A percentile compares a stretch with the other conserved stretches of the same genome.
phyloP scores from a whole-genome alignment of 1,140 invertebrate genomes.

The Drosophila kikkawai region DNA sequence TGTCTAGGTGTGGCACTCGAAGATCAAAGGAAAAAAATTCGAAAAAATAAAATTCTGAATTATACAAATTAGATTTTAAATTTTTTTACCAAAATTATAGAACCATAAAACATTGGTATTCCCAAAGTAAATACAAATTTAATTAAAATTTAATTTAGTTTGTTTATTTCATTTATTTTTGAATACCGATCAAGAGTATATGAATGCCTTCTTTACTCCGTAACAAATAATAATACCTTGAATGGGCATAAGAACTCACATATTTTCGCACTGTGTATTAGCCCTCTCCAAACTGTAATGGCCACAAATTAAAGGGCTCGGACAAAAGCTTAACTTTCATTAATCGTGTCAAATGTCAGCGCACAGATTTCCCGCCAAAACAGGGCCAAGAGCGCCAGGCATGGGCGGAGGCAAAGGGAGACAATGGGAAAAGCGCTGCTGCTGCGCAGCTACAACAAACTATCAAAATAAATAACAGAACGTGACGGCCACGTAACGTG shows the following conservation, averaged over 20 bases:
- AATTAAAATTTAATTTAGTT: too few relatives aligned
- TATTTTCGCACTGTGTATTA: not conserved
- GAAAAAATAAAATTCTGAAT: too few relatives aligned
- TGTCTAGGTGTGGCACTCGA: not conserved
- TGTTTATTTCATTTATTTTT: too few relatives aligned
- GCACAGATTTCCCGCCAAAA: constrained; percentile 61
- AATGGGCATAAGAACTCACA: too few relatives aligned
- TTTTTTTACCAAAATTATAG: too few relatives aligned
- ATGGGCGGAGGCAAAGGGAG: not conserved
- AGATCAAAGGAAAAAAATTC: not conserved
- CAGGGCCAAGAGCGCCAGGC: not conserved
- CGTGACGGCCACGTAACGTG: constrained; percentile 66
- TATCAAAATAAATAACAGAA: constrained; percentile 71
- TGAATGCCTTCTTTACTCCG: too few relatives aligned
- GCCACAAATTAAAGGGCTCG: constrained; percentile 67
- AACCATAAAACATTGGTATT: too few relatives aligned
- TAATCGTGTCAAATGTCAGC: constrained; percentile 74
- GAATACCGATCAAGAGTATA: too few relatives aligned
- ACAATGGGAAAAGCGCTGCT: constrained; percentile 1
- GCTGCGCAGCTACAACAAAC: constrained; percentile 43
- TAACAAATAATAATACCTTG: too few relatives aligned
- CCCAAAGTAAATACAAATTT: too few relatives aligned
- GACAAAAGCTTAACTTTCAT: constrained; percentile 61
- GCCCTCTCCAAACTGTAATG: constrained; percentile 35
- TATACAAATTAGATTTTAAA: too few relatives aligned